phyloP scores from a whole-genome alignment of 2,113 vertebrate genomes.

The Carassius carassius region DNA sequence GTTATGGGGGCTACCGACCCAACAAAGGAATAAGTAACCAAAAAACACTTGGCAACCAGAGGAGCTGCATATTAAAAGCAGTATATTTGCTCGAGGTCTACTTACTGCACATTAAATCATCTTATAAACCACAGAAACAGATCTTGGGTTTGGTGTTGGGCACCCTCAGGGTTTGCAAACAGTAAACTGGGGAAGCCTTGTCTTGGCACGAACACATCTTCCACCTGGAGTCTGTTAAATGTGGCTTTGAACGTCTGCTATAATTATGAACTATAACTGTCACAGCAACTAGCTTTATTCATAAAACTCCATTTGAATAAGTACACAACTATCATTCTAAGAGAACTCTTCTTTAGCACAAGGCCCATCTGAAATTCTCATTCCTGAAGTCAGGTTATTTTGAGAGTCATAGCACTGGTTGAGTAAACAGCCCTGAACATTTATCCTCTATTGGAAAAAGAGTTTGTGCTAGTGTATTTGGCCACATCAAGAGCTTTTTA shows the following conservation, averaged over 20 bases:
- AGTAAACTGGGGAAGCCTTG: slow-evolving; percentile 33
- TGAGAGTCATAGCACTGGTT: slow-evolving; percentile 62
- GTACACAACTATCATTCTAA: slow-evolving; percentile 45
- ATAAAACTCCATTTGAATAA: slow-evolving; percentile 40
- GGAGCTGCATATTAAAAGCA: slow-evolving; percentile 41
- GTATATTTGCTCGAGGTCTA: slow-evolving; percentile 27
- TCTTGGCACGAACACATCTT: slow-evolving; percentile 34
- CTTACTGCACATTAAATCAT: slow-evolving; percentile 40
- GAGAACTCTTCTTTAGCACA: slow-evolving; percentile 56
- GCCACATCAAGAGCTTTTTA: slow-evolving; percentile 71
- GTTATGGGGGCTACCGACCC: slow-evolving; percentile 13
- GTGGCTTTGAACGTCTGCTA: slow-evolving; percentile 24
- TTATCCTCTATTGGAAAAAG: slow-evolving; percentile 60
- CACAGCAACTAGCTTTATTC: slow-evolving; percentile 38
- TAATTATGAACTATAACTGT: slow-evolving; percentile 34
- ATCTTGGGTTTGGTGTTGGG: neutral
- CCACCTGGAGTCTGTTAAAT: slow-evolving; percentile 30
- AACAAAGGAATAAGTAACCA: slow-evolving; percentile 47
- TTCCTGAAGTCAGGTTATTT: slow-evolving; percentile 65
- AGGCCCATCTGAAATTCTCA: slow-evolving; percentile 55
- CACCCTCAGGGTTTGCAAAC: slow-evolving; percentile 40
- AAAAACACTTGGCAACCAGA: slow-evolving; percentile 12
- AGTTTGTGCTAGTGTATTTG: slow-evolving; percentile 57
- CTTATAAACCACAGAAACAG: slow-evolving; percentile 26
- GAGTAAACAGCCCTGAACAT: slow-evolving; percentile 68